phyloP scores from a whole-genome alignment of 2,797 vertebrate genomes.

The Odontamblyopus rebecca region DNA sequence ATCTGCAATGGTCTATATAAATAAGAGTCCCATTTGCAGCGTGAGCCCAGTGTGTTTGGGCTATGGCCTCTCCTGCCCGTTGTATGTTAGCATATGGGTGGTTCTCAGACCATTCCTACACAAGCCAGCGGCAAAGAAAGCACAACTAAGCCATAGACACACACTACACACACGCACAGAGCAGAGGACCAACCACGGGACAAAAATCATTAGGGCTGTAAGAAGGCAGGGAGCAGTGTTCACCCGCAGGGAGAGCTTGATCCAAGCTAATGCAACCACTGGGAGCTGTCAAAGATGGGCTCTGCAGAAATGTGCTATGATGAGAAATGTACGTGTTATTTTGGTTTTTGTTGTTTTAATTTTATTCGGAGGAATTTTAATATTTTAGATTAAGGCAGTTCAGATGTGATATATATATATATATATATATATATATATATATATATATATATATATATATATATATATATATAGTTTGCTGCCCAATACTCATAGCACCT shows the following conservation, averaged over 20 bases:
- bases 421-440: too few relatives aligned
- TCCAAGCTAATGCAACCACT: not conserved
- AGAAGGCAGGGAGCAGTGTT: not conserved
- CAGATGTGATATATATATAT: too few relatives aligned
- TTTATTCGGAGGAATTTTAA: too few relatives aligned
- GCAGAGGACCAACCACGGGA: not conserved
- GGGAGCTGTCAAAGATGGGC: not conserved
- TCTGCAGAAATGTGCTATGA: too few relatives aligned
- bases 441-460: too few relatives aligned
- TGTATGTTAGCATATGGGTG: slow-evolving; percentile 6
- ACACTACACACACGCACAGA: slow-evolving; percentile 42
- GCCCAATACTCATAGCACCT: too few relatives aligned
- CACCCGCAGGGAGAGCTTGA: not conserved
- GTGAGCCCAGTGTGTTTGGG: not conserved
- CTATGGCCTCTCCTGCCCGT: not conserved
- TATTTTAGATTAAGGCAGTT: too few relatives aligned
- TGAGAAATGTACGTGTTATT: too few relatives aligned
- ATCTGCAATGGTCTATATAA: not conserved
- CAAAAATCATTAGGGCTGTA: not conserved
- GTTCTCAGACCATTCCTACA: slow-evolving; percentile 7
- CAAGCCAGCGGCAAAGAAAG: slow-evolving; percentile 33
- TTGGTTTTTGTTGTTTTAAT: too few relatives aligned
- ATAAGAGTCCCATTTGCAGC: not conserved
- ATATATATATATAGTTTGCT: too few relatives aligned
- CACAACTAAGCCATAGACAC: slow-evolving; percentile 28